Conservation (phyloP, 2,113 vertebrate species). For the Urocolius indicus region DNA sequence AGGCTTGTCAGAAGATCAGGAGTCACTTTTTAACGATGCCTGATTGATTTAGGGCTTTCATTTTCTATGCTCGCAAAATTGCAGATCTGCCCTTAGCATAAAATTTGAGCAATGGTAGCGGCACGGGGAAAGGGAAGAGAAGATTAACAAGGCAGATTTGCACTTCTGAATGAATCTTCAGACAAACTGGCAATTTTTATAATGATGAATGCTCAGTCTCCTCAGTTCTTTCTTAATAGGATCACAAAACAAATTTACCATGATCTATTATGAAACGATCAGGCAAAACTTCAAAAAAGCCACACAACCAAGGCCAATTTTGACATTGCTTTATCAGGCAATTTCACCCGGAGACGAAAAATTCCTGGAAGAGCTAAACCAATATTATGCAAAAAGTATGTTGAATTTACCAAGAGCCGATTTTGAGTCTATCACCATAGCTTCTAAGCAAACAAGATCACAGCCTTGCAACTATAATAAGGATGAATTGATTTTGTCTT, state of each 20-base stretch:
- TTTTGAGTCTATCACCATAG: constrained; percentile 60
- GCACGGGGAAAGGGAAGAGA: neutral
- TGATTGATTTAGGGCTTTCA: neutral
- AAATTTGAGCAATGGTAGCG: constrained; percentile 20
- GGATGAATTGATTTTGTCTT: constrained; percentile 71
- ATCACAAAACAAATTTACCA: constrained; percentile 58
- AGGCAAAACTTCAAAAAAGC: constrained; percentile 57
- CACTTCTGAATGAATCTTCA: constrained; percentile 31
- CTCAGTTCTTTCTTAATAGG: constrained; percentile 53
- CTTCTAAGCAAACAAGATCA: constrained; percentile 71
- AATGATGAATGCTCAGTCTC: constrained; percentile 49
- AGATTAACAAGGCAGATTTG: constrained; percentile 43
- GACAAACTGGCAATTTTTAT: constrained; percentile 26
- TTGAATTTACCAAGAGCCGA: constrained; percentile 71
- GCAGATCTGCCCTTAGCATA: neutral
- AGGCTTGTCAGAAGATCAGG: neutral
- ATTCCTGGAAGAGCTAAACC: constrained; percentile 71
- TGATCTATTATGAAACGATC: constrained; percentile 61
- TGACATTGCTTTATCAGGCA: constrained; percentile 65
- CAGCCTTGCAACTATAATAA: constrained; percentile 71
- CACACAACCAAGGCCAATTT: constrained; percentile 61
- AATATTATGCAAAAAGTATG: constrained; percentile 68
- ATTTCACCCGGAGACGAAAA: constrained; percentile 70
- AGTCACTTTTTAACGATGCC: neutral
- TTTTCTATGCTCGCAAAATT: neutral